A percentile compares a stretch with the other conserved stretches of the same genome.
Conservation (phyloP, 2,797 vertebrate genomes). For the Anguilla anguilla region DNA sequence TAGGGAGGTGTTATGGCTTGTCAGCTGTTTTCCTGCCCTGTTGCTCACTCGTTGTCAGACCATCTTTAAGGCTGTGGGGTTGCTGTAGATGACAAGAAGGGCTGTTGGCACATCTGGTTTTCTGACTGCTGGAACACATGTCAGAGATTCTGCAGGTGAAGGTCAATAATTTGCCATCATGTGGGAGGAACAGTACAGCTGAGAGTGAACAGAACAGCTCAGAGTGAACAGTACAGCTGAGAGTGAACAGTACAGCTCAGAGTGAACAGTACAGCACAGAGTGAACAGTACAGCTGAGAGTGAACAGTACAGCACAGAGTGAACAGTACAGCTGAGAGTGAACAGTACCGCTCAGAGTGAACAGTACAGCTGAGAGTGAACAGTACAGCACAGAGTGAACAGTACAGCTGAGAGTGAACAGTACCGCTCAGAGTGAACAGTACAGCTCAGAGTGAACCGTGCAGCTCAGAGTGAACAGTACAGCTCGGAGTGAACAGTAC, state of each 20-base stretch:
- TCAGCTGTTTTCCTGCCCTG: background rate
- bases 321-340: too few species aligned
- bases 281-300: background rate
- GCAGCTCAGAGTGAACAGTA: background rate
- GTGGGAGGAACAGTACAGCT: background rate
- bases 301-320: background rate
- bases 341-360: background rate
- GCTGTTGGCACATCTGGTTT: background rate
- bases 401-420: background rate
- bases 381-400: background rate
- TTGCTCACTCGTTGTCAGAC: background rate
- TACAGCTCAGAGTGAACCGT: background rate
- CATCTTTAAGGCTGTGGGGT: conserved; percentile 19
- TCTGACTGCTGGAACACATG: background rate
- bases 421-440: background rate
- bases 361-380: too few species aligned
- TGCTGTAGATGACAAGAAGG: too few species aligned
- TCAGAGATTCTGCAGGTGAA: background rate
- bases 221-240: background rate
- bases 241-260: background rate
- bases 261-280: too few species aligned
- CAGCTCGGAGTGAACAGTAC: background rate
- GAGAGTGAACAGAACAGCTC: background rate
- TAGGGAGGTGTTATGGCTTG: background rate
- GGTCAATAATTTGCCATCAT: background rate